Conservation (phyloP, 2,797 vertebrate species). For the Scolopax bukidnonensis region DNA sequence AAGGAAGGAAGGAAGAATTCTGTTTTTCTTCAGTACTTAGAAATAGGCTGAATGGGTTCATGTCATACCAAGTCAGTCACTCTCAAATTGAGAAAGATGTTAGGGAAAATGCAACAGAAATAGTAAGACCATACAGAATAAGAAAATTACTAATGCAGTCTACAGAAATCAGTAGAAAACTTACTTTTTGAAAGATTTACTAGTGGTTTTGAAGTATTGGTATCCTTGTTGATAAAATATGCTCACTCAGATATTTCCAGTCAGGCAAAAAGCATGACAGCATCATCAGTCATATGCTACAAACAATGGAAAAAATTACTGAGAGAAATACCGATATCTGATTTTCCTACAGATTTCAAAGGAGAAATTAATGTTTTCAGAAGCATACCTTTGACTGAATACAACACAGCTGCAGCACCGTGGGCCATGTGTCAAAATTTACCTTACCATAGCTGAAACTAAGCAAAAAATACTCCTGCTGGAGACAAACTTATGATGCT, state of each 20-base stretch:
- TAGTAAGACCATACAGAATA: background rate
- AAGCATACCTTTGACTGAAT: background rate
- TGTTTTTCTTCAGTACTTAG: background rate
- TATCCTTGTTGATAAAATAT: background rate
- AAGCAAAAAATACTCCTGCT: background rate
- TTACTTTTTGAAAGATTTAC: background rate
- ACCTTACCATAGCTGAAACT: background rate
- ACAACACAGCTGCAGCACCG: background rate
- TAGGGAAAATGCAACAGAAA: background rate
- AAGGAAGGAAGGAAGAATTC: background rate
- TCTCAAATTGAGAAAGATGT: background rate
- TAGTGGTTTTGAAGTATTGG: background rate
- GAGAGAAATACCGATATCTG: background rate
- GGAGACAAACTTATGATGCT: background rate
- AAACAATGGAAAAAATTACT: background rate
- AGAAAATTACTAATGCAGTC: background rate
- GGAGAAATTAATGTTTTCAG: background rate
- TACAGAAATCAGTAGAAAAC: background rate
- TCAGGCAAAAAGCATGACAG: background rate
- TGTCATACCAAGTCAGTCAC: background rate
- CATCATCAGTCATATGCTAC: background rate
- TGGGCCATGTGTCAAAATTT: background rate
- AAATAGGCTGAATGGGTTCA: background rate
- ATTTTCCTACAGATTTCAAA: background rate
- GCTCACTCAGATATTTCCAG: background rate